These are phyloP conservation scores for Tribolium freemani DNA, from an alignment of 2,888 invertebrate genomes.

Conservation along the genomic window DNA sequence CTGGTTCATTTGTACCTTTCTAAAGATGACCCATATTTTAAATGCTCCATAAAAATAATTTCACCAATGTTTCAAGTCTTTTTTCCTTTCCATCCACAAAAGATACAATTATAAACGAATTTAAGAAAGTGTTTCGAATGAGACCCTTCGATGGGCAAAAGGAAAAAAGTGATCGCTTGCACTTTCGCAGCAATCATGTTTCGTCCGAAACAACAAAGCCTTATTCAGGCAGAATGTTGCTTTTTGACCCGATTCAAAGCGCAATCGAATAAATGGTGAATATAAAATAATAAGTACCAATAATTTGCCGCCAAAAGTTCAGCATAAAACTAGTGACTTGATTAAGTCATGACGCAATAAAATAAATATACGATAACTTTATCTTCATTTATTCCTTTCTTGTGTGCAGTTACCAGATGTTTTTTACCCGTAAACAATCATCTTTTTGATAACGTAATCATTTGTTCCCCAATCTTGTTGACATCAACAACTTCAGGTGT, in stretches of 20 bases:
- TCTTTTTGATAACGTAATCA: conserved; percentile 16
- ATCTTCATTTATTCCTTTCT: conserved; percentile 2
- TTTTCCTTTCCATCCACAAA: conserved; percentile 35
- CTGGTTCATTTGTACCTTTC: conserved; percentile 52
- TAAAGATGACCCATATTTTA: conserved; percentile 52
- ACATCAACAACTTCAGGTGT: conserved; percentile 3
- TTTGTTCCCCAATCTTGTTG: background rate
- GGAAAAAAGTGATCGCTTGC: conserved; percentile 2
- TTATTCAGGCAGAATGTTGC: background rate
- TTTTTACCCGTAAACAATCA: background rate
- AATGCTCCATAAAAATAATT: conserved; percentile 51
- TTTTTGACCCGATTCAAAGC: background rate
- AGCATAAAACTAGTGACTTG: background rate
- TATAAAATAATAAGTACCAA: background rate
- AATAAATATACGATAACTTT: conserved; percentile 12
- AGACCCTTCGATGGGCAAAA: conserved; percentile 26
- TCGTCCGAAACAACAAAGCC: background rate
- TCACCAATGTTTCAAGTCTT: conserved; percentile 43
- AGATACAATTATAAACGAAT: conserved; percentile 50
- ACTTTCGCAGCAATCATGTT: conserved; percentile 22
- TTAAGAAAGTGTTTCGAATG: conserved; percentile 45
- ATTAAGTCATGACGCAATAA: conserved; percentile 2
- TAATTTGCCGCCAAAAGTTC: background rate
- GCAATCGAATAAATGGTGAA: background rate
- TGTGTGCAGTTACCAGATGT: conserved; percentile 9